Conservation (phyloP, 2,888 invertebrate species). For the Drosophila dives region DNA sequence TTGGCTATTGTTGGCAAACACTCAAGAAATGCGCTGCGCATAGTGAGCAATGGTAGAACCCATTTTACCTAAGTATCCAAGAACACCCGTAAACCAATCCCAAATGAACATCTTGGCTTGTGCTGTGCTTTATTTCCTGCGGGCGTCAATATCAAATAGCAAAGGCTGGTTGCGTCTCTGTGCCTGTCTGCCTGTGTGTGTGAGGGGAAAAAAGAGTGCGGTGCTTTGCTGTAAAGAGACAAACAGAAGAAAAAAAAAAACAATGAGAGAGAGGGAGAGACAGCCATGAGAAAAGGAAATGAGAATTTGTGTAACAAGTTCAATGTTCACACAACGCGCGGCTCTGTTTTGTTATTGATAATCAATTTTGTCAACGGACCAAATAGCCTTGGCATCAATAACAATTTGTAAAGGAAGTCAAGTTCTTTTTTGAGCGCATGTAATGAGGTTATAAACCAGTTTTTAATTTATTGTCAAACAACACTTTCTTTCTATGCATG, state of each 20-base stretch:
- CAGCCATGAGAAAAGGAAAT: constrained; percentile 28
- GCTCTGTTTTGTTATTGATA: constrained; percentile 41
- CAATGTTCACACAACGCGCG: constrained; percentile 62
- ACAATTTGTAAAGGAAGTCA: constrained; percentile 20
- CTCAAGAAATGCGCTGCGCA: constrained; percentile 68
- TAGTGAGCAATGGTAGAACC: constrained; percentile 58
- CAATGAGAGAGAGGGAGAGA: constrained; percentile 8
- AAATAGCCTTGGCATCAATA: constrained; percentile 68
- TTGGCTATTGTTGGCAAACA: constrained; percentile 77
- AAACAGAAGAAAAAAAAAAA: constrained; percentile 15
- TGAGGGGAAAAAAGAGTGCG: constrained; percentile 56
- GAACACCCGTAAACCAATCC: constrained; percentile 97
- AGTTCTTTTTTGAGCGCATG: constrained; percentile 37
- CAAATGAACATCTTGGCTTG: constrained; percentile 92
- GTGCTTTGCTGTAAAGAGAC: constrained; percentile 52
- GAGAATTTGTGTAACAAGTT: constrained; percentile 45
- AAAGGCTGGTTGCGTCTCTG: constrained; percentile 39
- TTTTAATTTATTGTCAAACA: constrained; percentile 67
- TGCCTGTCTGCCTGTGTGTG: constrained; percentile 29
- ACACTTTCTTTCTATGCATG: constrained; percentile 66
- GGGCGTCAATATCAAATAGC: constrained; percentile 50
- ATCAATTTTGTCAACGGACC: constrained; percentile 41
- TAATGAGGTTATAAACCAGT: constrained; percentile 78
- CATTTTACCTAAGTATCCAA: constrained; percentile 93
- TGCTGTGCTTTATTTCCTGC: constrained; percentile 59